Percentiles rank a stretch among this genome's conserved stretches.
phyloP scores from a whole-genome alignment of 2,888 invertebrate species.

The Apotomis capreana region DNA sequence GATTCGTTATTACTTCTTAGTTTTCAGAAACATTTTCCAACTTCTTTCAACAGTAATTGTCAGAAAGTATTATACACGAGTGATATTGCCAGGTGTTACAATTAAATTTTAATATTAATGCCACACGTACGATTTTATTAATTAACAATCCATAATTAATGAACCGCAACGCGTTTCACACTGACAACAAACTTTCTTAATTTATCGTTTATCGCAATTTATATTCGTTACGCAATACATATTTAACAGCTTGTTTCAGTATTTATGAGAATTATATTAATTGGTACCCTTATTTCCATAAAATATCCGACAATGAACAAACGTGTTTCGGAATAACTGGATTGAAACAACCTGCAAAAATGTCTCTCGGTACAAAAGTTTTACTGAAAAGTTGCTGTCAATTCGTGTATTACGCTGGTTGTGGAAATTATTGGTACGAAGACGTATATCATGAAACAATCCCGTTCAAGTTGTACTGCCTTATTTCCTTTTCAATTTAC shows the following conservation, averaged over 20 bases:
- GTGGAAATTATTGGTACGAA: slow-evolving; percentile 71
- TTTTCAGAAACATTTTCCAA: not conserved
- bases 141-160: slow-evolving; percentile 51
- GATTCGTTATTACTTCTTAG: not conserved
- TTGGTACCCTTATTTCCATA: slow-evolving; percentile 22
- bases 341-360: slow-evolving; percentile 44
- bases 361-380: slow-evolving; percentile 61
- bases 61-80: not conserved
- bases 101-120: slow-evolving; percentile 39
- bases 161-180: slow-evolving; percentile 46
- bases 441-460: slow-evolving; percentile 59
- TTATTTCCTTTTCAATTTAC: slow-evolving; percentile 65
- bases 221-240: slow-evolving; percentile 43
- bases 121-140: slow-evolving; percentile 46
- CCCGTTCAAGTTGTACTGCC: slow-evolving; percentile 60
- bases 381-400: slow-evolving; percentile 64
- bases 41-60: slow-evolving; percentile 6
- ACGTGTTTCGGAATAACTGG: slow-evolving; percentile 5
- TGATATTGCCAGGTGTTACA: slow-evolving; percentile 4
- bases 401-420: slow-evolving; percentile 70
- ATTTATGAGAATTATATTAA: slow-evolving; percentile 7
- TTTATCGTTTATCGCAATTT: slow-evolving; percentile 45
- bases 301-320: slow-evolving; percentile 3
- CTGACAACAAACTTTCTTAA: slow-evolving; percentile 48
- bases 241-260: slow-evolving; percentile 32